Conservation (phyloP, 1,140 invertebrate genomes). For the Drosophila lini region DNA sequence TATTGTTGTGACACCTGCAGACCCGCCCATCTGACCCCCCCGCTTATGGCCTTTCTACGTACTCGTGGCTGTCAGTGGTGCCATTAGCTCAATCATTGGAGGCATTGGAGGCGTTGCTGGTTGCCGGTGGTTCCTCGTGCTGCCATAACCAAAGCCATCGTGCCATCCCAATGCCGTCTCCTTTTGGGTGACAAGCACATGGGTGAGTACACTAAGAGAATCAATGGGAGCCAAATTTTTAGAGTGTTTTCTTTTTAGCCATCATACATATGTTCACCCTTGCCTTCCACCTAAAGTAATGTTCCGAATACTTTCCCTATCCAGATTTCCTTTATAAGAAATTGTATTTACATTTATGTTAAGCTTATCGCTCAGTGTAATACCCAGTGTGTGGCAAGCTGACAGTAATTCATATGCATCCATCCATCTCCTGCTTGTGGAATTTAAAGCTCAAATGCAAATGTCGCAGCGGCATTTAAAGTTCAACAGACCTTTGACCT, state of each 20-base stretch:
- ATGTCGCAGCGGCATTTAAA: slow-evolving; percentile 57
- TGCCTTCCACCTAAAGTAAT: too few species aligned
- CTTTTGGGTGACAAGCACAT: slow-evolving; percentile 11
- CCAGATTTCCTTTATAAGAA: background rate
- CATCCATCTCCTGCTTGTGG: slow-evolving; percentile 42
- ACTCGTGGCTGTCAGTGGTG: slow-evolving; percentile 29
- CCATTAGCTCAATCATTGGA: slow-evolving; percentile 57
- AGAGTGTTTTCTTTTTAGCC: too few species aligned
- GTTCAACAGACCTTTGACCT: slow-evolving; percentile 67
- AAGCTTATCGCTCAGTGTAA: slow-evolving; percentile 11
- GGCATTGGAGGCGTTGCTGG: slow-evolving; percentile 11
- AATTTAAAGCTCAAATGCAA: slow-evolving; percentile 57
- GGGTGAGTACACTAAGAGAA: slow-evolving; percentile 14
- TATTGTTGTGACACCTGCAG: slow-evolving; percentile 65
- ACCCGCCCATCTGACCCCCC: background rate
- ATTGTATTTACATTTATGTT: background rate
- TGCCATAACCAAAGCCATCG: slow-evolving; percentile 11
- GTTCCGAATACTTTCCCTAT: too few species aligned
- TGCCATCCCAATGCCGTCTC: background rate
- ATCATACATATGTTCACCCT: too few species aligned
- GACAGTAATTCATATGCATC: slow-evolving; percentile 48
- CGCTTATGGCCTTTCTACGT: slow-evolving; percentile 2
- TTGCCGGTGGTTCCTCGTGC: slow-evolving; percentile 13
- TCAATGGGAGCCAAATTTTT: too few species aligned
- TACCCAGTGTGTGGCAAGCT: slow-evolving; percentile 18